Evolutionary conservation across 2,888 invertebrate species (phyloP).

Genomic region (Amphiduros pacificus): DNA sequence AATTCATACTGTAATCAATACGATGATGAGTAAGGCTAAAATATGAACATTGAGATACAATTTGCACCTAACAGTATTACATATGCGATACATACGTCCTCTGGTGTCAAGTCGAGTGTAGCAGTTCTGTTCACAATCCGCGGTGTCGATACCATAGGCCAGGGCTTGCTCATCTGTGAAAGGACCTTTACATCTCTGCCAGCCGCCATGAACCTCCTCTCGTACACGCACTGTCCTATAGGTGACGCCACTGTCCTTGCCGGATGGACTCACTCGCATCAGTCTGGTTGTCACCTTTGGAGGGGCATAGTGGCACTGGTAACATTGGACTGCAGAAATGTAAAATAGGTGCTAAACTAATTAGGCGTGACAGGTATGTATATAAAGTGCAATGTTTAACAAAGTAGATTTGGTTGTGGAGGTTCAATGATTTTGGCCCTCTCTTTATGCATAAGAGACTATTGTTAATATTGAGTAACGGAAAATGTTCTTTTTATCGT

Average conservation of each 20-base stretch:
- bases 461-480: no score
- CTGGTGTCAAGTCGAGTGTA: constrained; percentile 26
- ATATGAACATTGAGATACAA: no score
- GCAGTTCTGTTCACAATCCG: constrained; percentile 31
- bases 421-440: no score
- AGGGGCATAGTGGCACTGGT: constrained; percentile 10
- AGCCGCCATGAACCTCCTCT: constrained; percentile 20
- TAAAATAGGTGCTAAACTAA: no score
- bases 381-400: no score
- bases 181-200: constrained; percentile 32
- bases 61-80: no score
- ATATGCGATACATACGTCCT: constrained; percentile 30
- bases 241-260: background rate
- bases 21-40: no score
- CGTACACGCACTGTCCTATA: constrained; percentile 5
- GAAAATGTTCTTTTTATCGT: no score
- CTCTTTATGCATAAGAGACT: no score
- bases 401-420: no score
- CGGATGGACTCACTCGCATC: background rate
- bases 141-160: constrained; percentile 26
- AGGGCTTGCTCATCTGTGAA: constrained; percentile 28
- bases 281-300: background rate
- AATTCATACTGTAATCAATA: no score
- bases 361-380: no score
- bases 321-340: constrained; percentile 6